These are phyloP conservation scores for Sipha maydis DNA, from an alignment of 2,888 invertebrate species.

Conservation along the genomic window DNA sequence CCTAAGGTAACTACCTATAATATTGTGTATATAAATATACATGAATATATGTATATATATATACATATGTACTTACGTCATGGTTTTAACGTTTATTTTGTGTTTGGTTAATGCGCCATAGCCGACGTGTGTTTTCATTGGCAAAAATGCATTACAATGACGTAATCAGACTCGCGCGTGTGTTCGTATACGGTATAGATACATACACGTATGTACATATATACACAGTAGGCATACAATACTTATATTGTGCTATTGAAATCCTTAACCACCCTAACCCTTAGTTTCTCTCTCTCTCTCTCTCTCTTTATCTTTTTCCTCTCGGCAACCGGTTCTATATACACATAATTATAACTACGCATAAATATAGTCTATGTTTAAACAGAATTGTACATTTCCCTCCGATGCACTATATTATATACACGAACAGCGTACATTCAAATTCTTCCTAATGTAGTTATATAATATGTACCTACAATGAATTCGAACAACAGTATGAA, in stretches of 20 bases:
- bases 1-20: background rate
- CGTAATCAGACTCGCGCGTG: conserved; percentile 45
- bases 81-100: conserved; percentile 53
- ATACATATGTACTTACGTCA: conserved; percentile 2
- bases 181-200: background rate
- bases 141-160: conserved; percentile 48
- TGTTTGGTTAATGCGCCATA: conserved; percentile 55
- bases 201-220: background rate
- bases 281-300: background rate
- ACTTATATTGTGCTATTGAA: conserved; percentile 24
- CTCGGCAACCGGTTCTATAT: conserved; percentile 2
- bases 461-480: no score
- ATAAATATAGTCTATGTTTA: background rate
- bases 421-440: background rate
- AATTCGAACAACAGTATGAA: no score
- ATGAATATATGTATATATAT: background rate
- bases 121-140: conserved; percentile 49
- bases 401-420: background rate
- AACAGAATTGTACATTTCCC: no score
- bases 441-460: no score
- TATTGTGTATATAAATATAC: no score
- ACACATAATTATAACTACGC: background rate
- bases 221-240: background rate
- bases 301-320: background rate
- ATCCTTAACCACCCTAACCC: conserved; percentile 30